Evolutionary conservation across 2,888 invertebrate genomes (phyloP).

Genomic region (Cheilosia soror): DNA sequence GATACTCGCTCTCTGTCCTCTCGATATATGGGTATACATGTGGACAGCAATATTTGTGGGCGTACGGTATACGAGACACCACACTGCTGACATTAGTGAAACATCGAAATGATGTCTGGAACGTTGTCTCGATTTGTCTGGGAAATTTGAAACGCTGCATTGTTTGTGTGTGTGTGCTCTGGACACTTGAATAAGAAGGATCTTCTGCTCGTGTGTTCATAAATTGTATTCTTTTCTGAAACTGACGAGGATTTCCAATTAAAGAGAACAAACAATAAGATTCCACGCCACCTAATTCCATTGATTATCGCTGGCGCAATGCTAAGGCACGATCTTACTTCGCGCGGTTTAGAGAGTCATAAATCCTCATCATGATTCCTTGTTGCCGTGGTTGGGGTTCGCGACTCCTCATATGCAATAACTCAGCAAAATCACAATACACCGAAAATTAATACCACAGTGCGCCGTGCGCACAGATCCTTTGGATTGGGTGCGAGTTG

Average conservation of each 20-base stretch:
- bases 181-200: slow-evolving; percentile 41
- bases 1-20: slow-evolving; percentile 55
- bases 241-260: slow-evolving; percentile 60
- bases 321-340: slow-evolving; percentile 68
- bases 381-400: slow-evolving; percentile 38
- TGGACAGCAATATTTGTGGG: slow-evolving; percentile 55
- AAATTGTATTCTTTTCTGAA: slow-evolving; percentile 24
- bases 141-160: slow-evolving; percentile 57
- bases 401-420: slow-evolving; percentile 58
- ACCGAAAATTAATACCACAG: slow-evolving; percentile 60
- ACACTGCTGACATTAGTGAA: slow-evolving; percentile 48
- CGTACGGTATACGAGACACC: slow-evolving; percentile 37
- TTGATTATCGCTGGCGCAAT: slow-evolving; percentile 62
- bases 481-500: slow-evolving; percentile 25
- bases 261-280: slow-evolving; percentile 58
- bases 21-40: slow-evolving; percentile 49
- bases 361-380: slow-evolving; percentile 73
- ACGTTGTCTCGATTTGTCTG: slow-evolving; percentile 67
- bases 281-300: slow-evolving; percentile 48
- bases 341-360: slow-evolving; percentile 48
- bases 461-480: slow-evolving; percentile 37
- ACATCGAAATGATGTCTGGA: slow-evolving; percentile 61
- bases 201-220: slow-evolving; percentile 23
- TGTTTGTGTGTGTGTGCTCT: slow-evolving; percentile 12
- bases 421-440: slow-evolving; percentile 65